Evolutionary conservation across 2,888 invertebrate genomes (phyloP).

Genomic region (Shargacucullia verbasci): DNA sequence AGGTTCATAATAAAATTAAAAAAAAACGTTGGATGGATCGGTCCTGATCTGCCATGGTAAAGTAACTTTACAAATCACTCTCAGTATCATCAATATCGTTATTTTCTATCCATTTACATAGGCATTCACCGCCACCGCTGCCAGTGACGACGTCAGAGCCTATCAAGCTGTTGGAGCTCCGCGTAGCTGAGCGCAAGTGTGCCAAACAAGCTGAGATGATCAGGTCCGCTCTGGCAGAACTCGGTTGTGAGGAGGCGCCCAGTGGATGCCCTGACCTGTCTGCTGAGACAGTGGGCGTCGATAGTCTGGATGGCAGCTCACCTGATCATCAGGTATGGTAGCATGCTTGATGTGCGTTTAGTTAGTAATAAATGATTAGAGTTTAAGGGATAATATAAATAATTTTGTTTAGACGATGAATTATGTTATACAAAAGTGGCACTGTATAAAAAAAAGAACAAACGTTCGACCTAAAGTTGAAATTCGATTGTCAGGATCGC

Average conservation of each 20-base stretch:
- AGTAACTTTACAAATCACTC: too few relatives aligned
- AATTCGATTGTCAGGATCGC: slow-evolving; percentile 81
- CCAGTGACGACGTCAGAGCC: slow-evolving; percentile 85
- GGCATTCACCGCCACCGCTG: slow-evolving; percentile 86
- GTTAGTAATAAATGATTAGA: neutral
- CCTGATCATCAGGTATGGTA: slow-evolving; percentile 90
- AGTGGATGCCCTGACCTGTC: slow-evolving; percentile 95
- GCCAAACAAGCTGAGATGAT: slow-evolving; percentile 95
- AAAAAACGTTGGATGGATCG: too few relatives aligned
- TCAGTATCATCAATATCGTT: neutral
- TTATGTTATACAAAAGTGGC: too few relatives aligned
- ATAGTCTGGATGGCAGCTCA: slow-evolving; percentile 90
- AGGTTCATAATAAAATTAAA: too few relatives aligned
- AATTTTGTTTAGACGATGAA: too few relatives aligned
- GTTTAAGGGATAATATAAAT: too few relatives aligned
- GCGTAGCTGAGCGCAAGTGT: slow-evolving; percentile 95
- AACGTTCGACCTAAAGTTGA: slow-evolving; percentile 27
- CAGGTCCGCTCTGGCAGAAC: slow-evolving; percentile 94
- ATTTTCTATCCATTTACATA: slow-evolving; percentile 40
- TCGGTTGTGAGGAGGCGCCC: slow-evolving; percentile 96
- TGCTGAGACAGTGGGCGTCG: slow-evolving; percentile 91
- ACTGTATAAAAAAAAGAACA: neutral
- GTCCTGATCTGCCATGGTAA: too few relatives aligned
- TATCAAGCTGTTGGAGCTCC: slow-evolving; percentile 94
- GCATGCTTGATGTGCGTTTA: slow-evolving; percentile 3